Conservation (phyloP, 1,140 invertebrate genomes). For the Tetranychus cinnabarinus region DNA sequence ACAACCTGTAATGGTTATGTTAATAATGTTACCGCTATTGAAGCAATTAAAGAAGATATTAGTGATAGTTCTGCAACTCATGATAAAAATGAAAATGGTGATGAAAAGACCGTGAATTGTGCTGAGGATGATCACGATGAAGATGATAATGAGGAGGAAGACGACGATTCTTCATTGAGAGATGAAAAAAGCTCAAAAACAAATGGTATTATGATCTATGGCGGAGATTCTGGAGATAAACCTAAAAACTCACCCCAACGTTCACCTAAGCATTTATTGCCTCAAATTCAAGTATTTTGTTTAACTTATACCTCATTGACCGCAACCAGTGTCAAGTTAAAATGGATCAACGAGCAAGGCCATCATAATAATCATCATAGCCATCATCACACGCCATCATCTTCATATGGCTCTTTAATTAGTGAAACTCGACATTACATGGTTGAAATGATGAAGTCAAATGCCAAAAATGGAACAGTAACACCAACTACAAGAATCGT, state of each 20-base stretch:
- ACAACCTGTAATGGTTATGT: neutral
- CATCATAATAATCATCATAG: neutral
- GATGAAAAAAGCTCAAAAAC: neutral
- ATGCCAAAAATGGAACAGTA: neutral
- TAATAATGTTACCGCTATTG: neutral
- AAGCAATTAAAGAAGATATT: neutral
- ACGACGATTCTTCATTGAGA: neutral
- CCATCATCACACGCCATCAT: neutral
- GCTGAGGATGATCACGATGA: neutral
- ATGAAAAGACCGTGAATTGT: neutral
- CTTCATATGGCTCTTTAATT: neutral
- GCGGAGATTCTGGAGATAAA: neutral
- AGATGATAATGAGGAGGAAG: neutral
- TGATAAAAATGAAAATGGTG: neutral
- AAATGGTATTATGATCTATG: too few species aligned
- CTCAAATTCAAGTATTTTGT: conserved; percentile 3
- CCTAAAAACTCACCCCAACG: neutral
- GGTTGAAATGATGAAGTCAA: conserved; percentile 8
- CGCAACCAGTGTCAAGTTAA: conserved; percentile 5
- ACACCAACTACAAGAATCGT: conserved; percentile 1
- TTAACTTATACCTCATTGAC: conserved; percentile 1
- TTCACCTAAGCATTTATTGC: conserved; percentile 7
- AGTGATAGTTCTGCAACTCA: neutral
- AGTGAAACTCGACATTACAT: conserved; percentile 2
- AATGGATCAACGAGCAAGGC: conserved; percentile 2